A percentile compares a stretch with the other conserved stretches of the same genome.
Evolutionary conservation across 2,113 vertebrate species (phyloP).

Genomic region (Grantiella picta): DNA sequence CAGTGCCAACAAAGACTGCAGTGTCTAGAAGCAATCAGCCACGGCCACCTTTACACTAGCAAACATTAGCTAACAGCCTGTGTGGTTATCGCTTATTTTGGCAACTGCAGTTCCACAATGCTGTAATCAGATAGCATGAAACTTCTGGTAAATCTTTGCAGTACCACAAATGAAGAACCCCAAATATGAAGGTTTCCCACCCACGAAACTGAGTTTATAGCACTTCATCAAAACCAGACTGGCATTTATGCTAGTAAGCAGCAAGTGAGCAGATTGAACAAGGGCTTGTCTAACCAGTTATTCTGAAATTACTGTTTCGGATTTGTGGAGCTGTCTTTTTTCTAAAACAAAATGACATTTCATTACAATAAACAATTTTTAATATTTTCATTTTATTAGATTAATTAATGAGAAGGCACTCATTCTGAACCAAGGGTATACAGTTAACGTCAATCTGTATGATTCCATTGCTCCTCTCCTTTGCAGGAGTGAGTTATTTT

Average conservation of each 20-base stretch:
- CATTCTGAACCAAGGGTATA: background rate
- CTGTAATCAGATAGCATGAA: background rate
- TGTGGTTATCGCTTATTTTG: rapidly evolving
- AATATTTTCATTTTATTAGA: background rate
- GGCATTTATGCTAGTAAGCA: background rate
- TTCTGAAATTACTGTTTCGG: background rate
- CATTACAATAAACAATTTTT: background rate
- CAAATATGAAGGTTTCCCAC: background rate
- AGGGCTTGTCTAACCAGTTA: background rate
- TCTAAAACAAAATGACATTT: background rate
- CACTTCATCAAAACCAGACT: background rate
- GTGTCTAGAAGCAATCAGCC: background rate
- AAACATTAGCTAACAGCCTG: background rate
- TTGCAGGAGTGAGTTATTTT: background rate
- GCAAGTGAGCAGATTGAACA: background rate
- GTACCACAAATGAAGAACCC: background rate
- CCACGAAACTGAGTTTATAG: background rate
- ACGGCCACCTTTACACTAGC: background rate
- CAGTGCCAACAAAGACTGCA: background rate
- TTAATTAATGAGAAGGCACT: background rate
- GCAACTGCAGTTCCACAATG: background rate
- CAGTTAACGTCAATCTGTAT: background rate
- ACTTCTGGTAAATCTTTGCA: background rate
- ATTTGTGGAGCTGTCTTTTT: background rate
- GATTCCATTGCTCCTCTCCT: background rate